These are phyloP conservation scores for Crambe crambe DNA, from an alignment of 37 sponge, comb jelly and placozoan genomes.

Conservation along the genomic window DNA sequence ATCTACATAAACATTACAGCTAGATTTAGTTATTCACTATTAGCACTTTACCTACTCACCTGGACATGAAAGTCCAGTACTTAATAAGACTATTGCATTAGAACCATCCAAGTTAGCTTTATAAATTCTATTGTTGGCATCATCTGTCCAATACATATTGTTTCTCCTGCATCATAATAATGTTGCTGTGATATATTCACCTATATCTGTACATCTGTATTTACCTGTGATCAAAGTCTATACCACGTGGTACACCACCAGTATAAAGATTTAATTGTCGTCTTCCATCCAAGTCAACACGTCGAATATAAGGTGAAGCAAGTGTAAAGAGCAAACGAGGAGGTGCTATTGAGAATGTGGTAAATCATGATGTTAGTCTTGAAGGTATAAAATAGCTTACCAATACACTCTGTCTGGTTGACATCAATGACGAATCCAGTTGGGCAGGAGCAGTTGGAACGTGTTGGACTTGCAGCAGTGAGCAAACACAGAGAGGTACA, in stretches of 20 bases:
- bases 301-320: neutral
- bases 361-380: neutral
- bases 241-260: neutral
- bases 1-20: neutral
- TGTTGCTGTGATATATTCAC: neutral
- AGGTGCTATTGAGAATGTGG: neutral
- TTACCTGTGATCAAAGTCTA: slow-evolving; percentile 22
- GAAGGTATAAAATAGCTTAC: neutral
- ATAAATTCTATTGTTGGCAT: slow-evolving; percentile 8
- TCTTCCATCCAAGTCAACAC: slow-evolving; percentile 20
- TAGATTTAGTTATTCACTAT: neutral
- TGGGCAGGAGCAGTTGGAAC: slow-evolving; percentile 16
- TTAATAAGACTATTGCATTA: neutral
- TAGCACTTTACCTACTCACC: neutral
- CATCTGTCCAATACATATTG: slow-evolving; percentile 20
- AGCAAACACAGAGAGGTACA: slow-evolving; percentile 2
- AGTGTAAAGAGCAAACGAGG: slow-evolving; percentile 12
- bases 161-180: neutral
- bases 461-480: neutral
- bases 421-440: slow-evolving; percentile 1
- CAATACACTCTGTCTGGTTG: slow-evolving; percentile 2
- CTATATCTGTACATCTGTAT: neutral
- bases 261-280: neutral
- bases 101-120: slow-evolving; percentile 6
- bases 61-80: slow-evolving; percentile 7